These are phyloP conservation scores for Diorhabda carinulata DNA, from an alignment of 1,140 invertebrate genomes.

Conservation along the genomic window DNA sequence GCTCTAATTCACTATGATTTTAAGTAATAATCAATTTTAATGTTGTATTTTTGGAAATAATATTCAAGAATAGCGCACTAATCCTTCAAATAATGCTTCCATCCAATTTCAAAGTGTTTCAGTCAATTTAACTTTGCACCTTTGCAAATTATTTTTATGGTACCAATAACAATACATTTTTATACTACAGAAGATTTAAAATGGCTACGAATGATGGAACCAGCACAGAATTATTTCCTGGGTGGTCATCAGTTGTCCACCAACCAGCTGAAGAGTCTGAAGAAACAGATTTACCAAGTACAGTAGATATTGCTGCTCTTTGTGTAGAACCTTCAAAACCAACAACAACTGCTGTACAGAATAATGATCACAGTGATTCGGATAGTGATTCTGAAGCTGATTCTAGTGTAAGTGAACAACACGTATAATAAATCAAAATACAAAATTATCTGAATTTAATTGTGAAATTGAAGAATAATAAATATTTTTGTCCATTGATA, in stretches of 20 bases:
- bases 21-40: too few species aligned
- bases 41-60: too few species aligned
- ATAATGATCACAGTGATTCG: slow-evolving; percentile 36
- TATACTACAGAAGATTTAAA: slow-evolving; percentile 22
- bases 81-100: not conserved
- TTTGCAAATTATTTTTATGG: not conserved
- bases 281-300: slow-evolving; percentile 57
- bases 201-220: slow-evolving; percentile 46
- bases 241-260: slow-evolving; percentile 60
- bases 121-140: not conserved
- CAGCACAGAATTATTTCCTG: slow-evolving; percentile 45
- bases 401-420: slow-evolving; percentile 45
- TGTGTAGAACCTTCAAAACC: slow-evolving; percentile 38
- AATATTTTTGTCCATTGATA: too few species aligned
- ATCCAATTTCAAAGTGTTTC: not conserved
- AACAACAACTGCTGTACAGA: slow-evolving; percentile 24
- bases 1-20: too few species aligned
- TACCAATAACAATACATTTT: slow-evolving; percentile 9
- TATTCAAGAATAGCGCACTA: too few species aligned
- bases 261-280: slow-evolving; percentile 60
- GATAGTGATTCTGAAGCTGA: slow-evolving; percentile 47
- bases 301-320: slow-evolving; percentile 60
- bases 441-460: too few species aligned
- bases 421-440: too few species aligned
- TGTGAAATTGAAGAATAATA: too few species aligned